Evolutionary conservation across 1,140 invertebrate genomes (phyloP), one percentile per base, ranked within the genome.

Genomic region (Plectus sambesii): DNA sequence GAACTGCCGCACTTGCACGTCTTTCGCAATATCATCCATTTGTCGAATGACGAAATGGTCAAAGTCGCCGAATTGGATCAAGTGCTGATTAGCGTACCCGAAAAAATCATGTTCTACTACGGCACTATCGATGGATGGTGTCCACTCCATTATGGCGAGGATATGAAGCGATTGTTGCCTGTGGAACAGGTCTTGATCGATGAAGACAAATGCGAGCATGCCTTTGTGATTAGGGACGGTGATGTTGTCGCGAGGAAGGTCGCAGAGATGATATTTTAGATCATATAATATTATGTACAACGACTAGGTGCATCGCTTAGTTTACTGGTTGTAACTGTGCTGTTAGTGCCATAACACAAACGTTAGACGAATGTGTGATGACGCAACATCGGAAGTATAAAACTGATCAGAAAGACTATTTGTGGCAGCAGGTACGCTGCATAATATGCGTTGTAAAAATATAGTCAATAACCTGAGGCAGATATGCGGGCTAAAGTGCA

Each of bases 11-110:
- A 44, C 30, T 22, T 49, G 22, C 39, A 53, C 24, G 56, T 59
- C 3, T 53, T 59, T 29, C 35, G 55, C 19, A 59, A 59, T 26
- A 59, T 59, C 26, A 51, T 59, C 0, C 56, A 59, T 36, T 53
- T 59, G 55, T 48, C 49, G 9, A 47, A 58, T 29, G 50, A 59
- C 40, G 56, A 59, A 25, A n/a, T 59, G 30, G 44, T 56, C 19
- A 48, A 26, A 6, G 51, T 56, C 15, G 3, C 36, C 2, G 33
- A 53, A 23, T 30, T 51, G 6, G 46, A 37, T 49, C 44, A 58
- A 9, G 33, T 40, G 0, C 49, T 58, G 6, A 5, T 53, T 3
- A 42, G 29, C 4, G 37, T 45, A 17, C 22, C 39, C 15, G 51
- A 59, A 2, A 15, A 39, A 2, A 35, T 46, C 9, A 33, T 47